These are phyloP conservation scores for Arothron firmamentum DNA, from an alignment of 2,113 vertebrate species.

Conservation along the genomic window DNA sequence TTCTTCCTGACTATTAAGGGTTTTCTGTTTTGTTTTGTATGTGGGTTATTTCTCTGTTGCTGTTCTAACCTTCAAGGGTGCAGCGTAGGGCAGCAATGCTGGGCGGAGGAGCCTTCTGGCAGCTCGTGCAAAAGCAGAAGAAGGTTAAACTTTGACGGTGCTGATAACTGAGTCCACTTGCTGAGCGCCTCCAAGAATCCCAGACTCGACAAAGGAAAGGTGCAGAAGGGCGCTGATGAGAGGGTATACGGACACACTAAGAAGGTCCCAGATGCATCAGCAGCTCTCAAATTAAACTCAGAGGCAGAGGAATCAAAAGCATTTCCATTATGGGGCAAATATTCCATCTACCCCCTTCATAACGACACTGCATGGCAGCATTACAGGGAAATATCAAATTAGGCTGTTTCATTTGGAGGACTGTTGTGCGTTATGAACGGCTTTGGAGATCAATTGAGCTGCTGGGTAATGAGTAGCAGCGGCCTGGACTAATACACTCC, in stretches of 20 bases:
- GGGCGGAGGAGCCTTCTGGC: conserved; percentile 26
- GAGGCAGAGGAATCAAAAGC: conserved; percentile 69
- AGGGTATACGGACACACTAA: conserved; percentile 5
- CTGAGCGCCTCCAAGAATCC: conserved; percentile 32
- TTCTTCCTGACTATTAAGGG: conserved; percentile 8
- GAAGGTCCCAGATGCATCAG: conserved; percentile 34
- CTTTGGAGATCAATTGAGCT: conserved; percentile 71
- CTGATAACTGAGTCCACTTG: conserved; percentile 55
- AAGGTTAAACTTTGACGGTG: conserved; percentile 46
- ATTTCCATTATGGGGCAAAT: conserved; percentile 70
- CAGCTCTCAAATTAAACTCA: conserved; percentile 57
- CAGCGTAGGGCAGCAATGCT: conserved; percentile 1
- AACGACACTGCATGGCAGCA: conserved; percentile 67
- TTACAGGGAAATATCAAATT: conserved; percentile 76
- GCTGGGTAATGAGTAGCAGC: conserved; percentile 69
- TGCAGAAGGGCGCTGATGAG: conserved; percentile 25
- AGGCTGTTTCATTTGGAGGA: conserved; percentile 74
- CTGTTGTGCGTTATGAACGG: conserved; percentile 67
- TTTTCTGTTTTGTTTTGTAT: conserved; percentile 9
- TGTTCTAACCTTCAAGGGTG: background rate
- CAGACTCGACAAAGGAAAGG: conserved; percentile 25
- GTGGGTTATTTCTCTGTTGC: conserved; percentile 10
- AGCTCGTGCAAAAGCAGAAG: conserved; percentile 42
- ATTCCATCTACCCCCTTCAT: conserved; percentile 61
- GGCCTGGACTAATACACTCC: conserved; percentile 69